Evolutionary conservation across 2,888 invertebrate species (phyloP), one percentile per base, ranked within the genome.

Genomic region (Drosophila robusta): DNA sequence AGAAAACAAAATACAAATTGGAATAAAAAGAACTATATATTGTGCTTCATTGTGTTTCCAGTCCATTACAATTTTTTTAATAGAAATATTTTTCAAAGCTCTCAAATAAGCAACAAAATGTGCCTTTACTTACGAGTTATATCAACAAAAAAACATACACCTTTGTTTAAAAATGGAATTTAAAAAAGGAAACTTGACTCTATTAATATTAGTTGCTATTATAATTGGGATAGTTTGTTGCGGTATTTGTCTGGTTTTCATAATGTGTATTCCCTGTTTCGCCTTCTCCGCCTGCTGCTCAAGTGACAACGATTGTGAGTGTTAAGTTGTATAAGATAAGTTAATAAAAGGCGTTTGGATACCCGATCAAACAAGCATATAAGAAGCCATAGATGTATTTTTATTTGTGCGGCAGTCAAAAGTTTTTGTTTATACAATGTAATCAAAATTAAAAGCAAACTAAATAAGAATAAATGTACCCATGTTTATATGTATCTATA

Each of bases 111-210:
- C 11, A 42, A 52, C 42, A 22, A 34, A 22, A 42, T 14, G 42
- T 54, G 54, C 54, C 22, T 54, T 54, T 44, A 5, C 42, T 22
- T 42, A 14, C 32, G 5, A 32, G 54, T 54, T 42, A 34, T 0
- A 42, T 6, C 11, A 9, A 4, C 12, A 34, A 12, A 34, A 11
- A 32, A 12, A 12, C 4, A 4, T 4, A 34, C 29, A 0, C 2
- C 18, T 18, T 18, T 18, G 7, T 7, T 0, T n/a, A 4, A 3
- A 45, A 34, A 16, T 34, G 34, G 34, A 12, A 34, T 0, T 29
- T 29, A 29, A 7, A 12, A 12, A 34, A 12, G 12, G 12, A 11
- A 42, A 42, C 24, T 2, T 11, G 4, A 6, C 18, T 0, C 5
- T 44, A 4, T 3, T 52, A 4, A 11, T 51, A 26, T 4, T 51